Evolutionary conservation across 2,113 vertebrate genomes (phyloP).

Genomic region (Prinia subflava): DNA sequence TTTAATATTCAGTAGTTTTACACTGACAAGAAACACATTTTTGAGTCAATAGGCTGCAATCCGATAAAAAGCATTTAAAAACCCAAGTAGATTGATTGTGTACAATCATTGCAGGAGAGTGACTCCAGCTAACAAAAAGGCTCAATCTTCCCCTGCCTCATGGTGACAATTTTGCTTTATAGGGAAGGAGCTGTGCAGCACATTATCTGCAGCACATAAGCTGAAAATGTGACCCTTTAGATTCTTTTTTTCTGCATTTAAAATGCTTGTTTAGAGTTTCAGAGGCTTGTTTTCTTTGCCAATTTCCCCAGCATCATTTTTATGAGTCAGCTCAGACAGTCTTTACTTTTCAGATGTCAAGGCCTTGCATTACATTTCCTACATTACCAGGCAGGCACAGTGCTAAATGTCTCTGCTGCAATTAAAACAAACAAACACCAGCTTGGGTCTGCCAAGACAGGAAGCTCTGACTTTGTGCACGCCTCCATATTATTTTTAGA

Average conservation of each 20-base stretch:
- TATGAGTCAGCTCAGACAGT: background rate
- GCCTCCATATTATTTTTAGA: background rate
- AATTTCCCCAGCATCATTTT: background rate
- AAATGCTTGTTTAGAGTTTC: slow-evolving; percentile 36
- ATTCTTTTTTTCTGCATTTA: slow-evolving; percentile 19
- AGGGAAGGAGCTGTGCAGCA: background rate
- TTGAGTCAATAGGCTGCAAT: slow-evolving; percentile 38
- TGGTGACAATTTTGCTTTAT: background rate
- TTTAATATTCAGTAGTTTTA: slow-evolving; percentile 27
- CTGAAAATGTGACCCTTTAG: slow-evolving; percentile 15
- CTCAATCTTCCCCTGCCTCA: background rate
- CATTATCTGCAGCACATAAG: background rate
- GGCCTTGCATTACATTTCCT: background rate
- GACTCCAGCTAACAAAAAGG: slow-evolving; percentile 7
- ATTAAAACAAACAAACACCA: slow-evolving; percentile 54
- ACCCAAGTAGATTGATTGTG: background rate
- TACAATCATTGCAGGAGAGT: slow-evolving; percentile 5
- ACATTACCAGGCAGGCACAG: background rate
- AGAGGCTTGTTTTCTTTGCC: slow-evolving; percentile 23
- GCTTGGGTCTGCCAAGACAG: background rate
- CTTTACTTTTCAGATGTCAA: slow-evolving; percentile 33
- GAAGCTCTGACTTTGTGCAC: background rate
- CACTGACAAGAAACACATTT: slow-evolving; percentile 9
- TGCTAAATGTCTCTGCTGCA: slow-evolving; percentile 17
- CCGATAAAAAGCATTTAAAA: slow-evolving; percentile 50